Evolutionary conservation across 2,888 invertebrate genomes (phyloP).

Genomic region (Alviniconcha strummeri): DNA sequence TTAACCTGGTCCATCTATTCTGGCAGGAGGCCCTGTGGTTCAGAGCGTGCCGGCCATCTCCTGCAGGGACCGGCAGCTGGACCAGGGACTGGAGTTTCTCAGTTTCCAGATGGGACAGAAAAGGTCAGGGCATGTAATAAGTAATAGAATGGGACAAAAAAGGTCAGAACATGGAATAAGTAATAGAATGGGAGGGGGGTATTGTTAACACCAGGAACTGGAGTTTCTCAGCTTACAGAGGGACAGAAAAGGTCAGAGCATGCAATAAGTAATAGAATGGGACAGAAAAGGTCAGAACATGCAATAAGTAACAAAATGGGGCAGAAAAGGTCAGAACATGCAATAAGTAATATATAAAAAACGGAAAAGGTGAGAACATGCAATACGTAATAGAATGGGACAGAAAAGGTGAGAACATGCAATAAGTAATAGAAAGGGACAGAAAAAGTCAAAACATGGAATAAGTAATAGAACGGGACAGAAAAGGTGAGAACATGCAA

Average conservation of each 20-base stretch:
- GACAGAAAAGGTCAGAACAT: background rate
- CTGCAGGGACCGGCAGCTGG: conserved; percentile 12
- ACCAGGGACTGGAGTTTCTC: conserved; percentile 24
- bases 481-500: too few species aligned
- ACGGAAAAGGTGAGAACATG: too few species aligned
- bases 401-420: too few species aligned
- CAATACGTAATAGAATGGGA: background rate
- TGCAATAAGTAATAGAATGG: background rate
- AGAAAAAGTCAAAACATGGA: too few species aligned
- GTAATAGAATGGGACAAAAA: background rate
- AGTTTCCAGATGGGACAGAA: conserved; percentile 19
- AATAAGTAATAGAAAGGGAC: too few species aligned
- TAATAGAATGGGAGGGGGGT: background rate
- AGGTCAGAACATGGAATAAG: background rate
- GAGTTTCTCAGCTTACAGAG: conserved; percentile 25
- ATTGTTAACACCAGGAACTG: background rate
- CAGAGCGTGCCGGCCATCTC: background rate
- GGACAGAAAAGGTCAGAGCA: conserved; percentile 2
- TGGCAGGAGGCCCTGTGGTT: conserved; percentile 26
- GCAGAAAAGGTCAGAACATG: too few species aligned
- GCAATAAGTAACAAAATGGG: background rate
- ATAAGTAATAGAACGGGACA: too few species aligned
- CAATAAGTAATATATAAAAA: too few species aligned
- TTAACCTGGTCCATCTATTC: too few species aligned
- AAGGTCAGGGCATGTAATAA: background rate